A percentile compares a stretch with the other conserved stretches of the same genome.
Conservation (phyloP, 1,140 invertebrate species). For the Conus betulinus region DNA sequence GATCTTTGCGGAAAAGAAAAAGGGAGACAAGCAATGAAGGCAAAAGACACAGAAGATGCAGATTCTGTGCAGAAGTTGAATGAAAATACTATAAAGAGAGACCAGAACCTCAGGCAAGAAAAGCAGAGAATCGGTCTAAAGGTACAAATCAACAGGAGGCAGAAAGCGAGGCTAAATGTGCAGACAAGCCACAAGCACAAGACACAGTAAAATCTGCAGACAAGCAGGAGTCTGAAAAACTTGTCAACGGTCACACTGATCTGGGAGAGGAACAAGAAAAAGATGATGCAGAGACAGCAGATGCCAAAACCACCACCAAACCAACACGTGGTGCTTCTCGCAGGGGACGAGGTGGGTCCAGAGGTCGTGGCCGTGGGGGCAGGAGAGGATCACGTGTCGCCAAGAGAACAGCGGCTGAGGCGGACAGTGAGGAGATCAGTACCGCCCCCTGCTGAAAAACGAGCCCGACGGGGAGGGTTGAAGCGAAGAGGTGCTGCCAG, state of each 20-base stretch:
- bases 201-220: background rate
- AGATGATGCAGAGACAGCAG: conserved; percentile 25
- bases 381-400: conserved; percentile 34
- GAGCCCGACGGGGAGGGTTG: conserved; percentile 39
- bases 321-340: background rate
- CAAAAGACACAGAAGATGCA: conserved; percentile 20
- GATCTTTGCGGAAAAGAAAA: background rate
- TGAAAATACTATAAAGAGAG: conserved; percentile 29
- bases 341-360: conserved; percentile 41
- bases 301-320: conserved; percentile 33
- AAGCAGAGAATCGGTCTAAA: background rate
- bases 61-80: conserved; percentile 20
- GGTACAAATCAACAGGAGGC: background rate
- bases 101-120: background rate
- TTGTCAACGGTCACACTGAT: conserved; percentile 43
- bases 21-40: conserved; percentile 8
- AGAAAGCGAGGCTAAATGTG: background rate
- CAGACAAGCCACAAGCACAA: background rate
- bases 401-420: conserved; percentile 39
- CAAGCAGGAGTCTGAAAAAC: background rate
- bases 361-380: conserved; percentile 31
- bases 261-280: conserved; percentile 42
- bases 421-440: conserved; percentile 34
- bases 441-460: conserved; percentile 33
- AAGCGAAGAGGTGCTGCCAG: conserved; percentile 35